Base-by-base conservation (phyloP, 1,140 invertebrate species). In the Ceratina calcarata region DNA sequence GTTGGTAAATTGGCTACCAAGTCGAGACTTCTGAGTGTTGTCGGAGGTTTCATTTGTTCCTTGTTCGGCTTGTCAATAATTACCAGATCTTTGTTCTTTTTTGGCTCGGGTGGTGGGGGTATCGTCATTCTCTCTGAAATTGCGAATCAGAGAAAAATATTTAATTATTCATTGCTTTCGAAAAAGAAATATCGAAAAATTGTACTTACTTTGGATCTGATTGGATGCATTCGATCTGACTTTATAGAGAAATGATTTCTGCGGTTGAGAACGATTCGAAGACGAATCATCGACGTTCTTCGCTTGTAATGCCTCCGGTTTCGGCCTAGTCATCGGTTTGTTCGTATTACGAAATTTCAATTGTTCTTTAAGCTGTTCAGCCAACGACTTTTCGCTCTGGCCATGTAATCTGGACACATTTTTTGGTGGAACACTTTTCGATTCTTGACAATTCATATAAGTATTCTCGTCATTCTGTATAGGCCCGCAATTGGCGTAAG, bases 1-100 rank as follows among this genome's bases (percentile, higher is more conserved):
- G 83, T 82, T 0, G 92, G 91, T n/a, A 93, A 83, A 87, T 92
- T 92, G 0, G 90, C 91, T 0, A 93, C 87, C 0, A 93, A 84
- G 62, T 93, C 92, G 0, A 92, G 89, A 49, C 88, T 90, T 27
- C 86, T 87, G n/a, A 92, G 86, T 12, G 80, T 88, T 0, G 78
- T 77, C 0, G 85, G 85, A 16, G 87, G 87, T 4, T 88, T 84
- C 6, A 86, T 13, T 60, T 65, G 62, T 1, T 68, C 60, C 10
- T 64, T 81, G 18, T 60, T 79, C 12, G 8, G n/a, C 15, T 58
- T 82, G 2, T 32, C 13, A 0, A 76, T 37, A 15, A 24, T 66
- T 37, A 53, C 22, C 10, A 24, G 60, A 7, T 86, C 78, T 57
- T 72, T 86, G 32, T 60, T 71, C 15, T 71, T 88, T 51, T 83